Conservation (phyloP, 2,797 vertebrate genomes). For the Otolemur crassicaudatus region DNA sequence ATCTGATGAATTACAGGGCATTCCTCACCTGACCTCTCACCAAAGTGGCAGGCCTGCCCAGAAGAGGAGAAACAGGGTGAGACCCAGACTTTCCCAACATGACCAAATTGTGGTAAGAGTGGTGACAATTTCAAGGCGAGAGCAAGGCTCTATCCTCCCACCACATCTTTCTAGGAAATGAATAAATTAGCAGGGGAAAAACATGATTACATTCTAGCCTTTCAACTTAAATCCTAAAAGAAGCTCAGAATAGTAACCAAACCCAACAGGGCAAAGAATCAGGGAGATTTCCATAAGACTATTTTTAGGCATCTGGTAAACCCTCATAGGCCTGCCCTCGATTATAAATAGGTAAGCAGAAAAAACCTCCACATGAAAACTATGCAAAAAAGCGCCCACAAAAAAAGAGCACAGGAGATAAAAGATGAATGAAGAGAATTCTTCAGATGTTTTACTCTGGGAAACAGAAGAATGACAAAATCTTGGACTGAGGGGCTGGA, state of each 20-base stretch:
- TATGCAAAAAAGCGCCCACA: constrained; percentile 68
- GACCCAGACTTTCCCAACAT: background rate
- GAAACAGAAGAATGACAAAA: constrained; percentile 57
- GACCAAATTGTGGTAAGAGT: background rate
- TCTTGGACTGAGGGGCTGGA: background rate
- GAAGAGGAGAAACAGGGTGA: background rate
- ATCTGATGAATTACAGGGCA: background rate
- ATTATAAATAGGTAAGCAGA: constrained; percentile 54
- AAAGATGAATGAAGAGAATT: constrained; percentile 62
- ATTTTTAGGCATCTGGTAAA: constrained; percentile 62
- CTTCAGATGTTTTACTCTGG: constrained; percentile 62
- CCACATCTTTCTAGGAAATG: constrained; percentile 15
- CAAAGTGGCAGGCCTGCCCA: background rate
- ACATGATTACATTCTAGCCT: background rate
- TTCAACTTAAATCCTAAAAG: constrained; percentile 15
- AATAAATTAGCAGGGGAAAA: background rate
- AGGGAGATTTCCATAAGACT: background rate
- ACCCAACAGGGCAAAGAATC: background rate
- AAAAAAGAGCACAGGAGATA: constrained; percentile 47
- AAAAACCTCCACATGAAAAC: constrained; percentile 65
- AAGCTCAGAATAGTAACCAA: background rate
- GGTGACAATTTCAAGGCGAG: background rate
- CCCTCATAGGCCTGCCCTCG: constrained; percentile 20
- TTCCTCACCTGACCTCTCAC: background rate
- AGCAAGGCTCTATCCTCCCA: background rate